Percentiles rank a stretch among this genome's conserved stretches.
Evolutionary conservation across 92 coral and sea anemone species (phyloP).

Genomic region (Epizoanthus ramosus): DNA sequence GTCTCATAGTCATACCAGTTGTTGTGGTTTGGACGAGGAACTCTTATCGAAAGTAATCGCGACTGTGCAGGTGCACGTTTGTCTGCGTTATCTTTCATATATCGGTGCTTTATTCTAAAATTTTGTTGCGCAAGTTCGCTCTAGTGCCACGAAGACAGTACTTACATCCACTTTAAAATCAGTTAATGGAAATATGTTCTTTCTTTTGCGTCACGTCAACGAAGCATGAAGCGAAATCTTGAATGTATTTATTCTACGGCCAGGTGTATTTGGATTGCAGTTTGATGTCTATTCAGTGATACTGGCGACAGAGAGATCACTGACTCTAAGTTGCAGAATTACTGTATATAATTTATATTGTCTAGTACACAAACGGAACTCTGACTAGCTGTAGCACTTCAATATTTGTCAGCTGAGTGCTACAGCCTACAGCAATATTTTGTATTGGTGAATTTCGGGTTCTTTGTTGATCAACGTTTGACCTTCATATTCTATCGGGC

Average conservation of each 20-base stretch:
- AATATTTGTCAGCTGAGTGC: neutral
- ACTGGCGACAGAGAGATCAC: neutral
- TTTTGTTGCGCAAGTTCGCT: neutral
- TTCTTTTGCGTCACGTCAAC: neutral
- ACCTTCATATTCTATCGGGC: neutral
- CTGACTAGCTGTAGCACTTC: neutral
- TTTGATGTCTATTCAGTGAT: neutral
- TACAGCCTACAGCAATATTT: neutral
- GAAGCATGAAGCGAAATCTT: constrained; percentile 1
- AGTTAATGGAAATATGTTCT: neutral
- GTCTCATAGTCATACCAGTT: neutral
- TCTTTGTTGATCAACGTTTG: neutral
- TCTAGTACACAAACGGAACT: neutral
- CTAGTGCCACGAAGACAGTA: constrained; percentile 26
- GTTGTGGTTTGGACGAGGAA: neutral
- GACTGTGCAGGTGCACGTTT: constrained; percentile 9
- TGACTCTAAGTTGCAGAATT: neutral
- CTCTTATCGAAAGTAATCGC: neutral
- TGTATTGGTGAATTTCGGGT: neutral
- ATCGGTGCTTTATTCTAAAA: neutral
- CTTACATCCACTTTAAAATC: no score
- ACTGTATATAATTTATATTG: neutral
- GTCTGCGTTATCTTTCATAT: neutral
- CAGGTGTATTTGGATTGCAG: neutral
- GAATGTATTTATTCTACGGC: neutral